phyloP scores from a whole-genome alignment of 1,140 invertebrate species.

The Procambarus clarkii region DNA sequence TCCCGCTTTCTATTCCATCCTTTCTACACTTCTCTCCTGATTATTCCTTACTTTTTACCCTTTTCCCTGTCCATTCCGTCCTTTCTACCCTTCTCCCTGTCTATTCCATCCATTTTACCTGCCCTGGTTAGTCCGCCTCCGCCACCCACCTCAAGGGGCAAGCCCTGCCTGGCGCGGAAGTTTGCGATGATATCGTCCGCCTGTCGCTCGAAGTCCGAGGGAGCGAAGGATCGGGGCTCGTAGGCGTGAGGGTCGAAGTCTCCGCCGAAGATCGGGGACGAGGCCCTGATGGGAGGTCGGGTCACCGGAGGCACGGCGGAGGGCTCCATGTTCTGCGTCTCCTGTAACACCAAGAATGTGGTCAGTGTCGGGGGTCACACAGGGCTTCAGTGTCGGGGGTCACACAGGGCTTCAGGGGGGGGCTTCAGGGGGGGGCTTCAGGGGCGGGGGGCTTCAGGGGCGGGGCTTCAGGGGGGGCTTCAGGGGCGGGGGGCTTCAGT shows the following conservation, averaged over 20 bases:
- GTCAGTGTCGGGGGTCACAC: not conserved
- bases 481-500: too few relatives aligned
- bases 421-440: too few relatives aligned
- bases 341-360: not conserved
- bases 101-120: not conserved
- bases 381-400: too few relatives aligned
- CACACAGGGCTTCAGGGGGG: too few relatives aligned
- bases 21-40: too few relatives aligned
- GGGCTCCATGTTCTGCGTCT: slow-evolving; percentile 65
- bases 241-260: slow-evolving; percentile 38
- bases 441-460: too few relatives aligned
- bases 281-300: slow-evolving; percentile 64
- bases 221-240: not conserved
- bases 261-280: slow-evolving; percentile 62
- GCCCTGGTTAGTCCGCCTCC: too few relatives aligned
- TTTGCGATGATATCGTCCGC: slow-evolving; percentile 72
- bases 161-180: slow-evolving; percentile 70
- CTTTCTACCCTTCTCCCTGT: not conserved
- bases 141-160: slow-evolving; percentile 64
- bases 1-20: too few relatives aligned
- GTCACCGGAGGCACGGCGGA: not conserved
- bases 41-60: too few relatives aligned
- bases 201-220: slow-evolving; percentile 71
- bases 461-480: too few relatives aligned
- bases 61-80: too few relatives aligned